Percentiles rank a stretch among this genome's conserved stretches.
Conservation (phyloP, 2,113 vertebrate genomes). For the Colaptes auratus region DNA sequence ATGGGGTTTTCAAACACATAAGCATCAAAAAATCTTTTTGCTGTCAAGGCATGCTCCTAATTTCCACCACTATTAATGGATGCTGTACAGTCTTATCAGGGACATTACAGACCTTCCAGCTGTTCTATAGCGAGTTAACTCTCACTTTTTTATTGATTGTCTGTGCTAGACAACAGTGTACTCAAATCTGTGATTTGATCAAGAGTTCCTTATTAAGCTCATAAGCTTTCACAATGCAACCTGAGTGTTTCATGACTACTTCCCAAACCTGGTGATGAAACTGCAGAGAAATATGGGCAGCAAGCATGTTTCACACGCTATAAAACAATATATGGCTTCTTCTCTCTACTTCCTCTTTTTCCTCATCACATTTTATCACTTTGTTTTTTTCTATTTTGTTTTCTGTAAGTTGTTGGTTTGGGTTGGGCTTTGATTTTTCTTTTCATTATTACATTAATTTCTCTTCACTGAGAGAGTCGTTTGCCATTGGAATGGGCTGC, state of each 20-base stretch:
- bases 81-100: neutral
- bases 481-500: too few relatives aligned
- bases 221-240: neutral
- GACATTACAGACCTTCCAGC: neutral
- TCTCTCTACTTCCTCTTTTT: neutral
- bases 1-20: neutral
- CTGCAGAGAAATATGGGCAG: neutral
- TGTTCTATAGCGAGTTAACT: neutral
- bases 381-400: neutral
- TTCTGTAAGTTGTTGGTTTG: neutral
- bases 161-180: neutral
- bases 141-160: neutral
- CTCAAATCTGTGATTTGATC: neutral
- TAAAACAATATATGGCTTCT: neutral
- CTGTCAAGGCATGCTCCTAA: neutral
- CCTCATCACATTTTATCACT: neutral
- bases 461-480: too few relatives aligned
- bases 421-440: neutral
- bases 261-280: neutral
- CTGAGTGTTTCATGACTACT: neutral
- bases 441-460: neutral
- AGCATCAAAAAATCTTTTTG: neutral
- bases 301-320: neutral
- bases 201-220: neutral
- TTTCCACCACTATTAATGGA: conserved; percentile 5